phyloP scores from a whole-genome alignment of 2,113 vertebrate species.

The Gallinago media region DNA sequence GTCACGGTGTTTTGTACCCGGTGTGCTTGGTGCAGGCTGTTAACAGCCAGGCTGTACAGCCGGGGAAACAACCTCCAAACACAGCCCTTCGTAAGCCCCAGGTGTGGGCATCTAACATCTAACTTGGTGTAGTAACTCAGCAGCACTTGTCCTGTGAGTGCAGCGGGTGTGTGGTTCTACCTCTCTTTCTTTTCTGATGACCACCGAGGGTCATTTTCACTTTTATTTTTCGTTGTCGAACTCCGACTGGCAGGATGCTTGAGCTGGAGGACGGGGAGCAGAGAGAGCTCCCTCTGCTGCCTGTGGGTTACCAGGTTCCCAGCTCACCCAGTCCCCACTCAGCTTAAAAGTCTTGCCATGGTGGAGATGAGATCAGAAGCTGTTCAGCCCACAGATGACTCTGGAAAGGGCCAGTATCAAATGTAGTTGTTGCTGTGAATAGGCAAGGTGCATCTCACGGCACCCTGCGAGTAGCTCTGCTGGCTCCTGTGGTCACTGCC shows the following conservation, averaged over 20 bases:
- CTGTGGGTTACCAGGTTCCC: not conserved
- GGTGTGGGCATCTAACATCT: not conserved
- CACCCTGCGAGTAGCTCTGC: not conserved
- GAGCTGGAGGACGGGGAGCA: not conserved
- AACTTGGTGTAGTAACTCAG: not conserved
- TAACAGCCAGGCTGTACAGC: not conserved
- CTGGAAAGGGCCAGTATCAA: not conserved
- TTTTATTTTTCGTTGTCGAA: not conserved
- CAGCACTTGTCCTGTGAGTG: not conserved
- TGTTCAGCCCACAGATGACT: not conserved
- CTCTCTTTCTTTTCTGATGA: not conserved
- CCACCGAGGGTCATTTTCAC: not conserved
- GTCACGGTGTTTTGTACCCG: not conserved
- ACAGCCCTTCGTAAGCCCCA: not conserved
- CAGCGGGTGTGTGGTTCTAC: not conserved
- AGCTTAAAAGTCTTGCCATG: not conserved
- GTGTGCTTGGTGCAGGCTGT: not conserved
- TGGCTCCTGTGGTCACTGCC: not conserved
- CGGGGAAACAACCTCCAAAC: not conserved
- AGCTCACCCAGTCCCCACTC: not conserved
- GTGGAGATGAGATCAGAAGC: not conserved
- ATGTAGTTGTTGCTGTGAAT: not conserved
- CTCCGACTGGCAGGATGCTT: not conserved
- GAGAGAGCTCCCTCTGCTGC: conserved; percentile 50
- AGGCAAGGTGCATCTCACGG: not conserved